These are phyloP conservation scores for Rhabdomys pumilio DNA, from an alignment of 2,797 vertebrate genomes.

Conservation along the genomic window DNA sequence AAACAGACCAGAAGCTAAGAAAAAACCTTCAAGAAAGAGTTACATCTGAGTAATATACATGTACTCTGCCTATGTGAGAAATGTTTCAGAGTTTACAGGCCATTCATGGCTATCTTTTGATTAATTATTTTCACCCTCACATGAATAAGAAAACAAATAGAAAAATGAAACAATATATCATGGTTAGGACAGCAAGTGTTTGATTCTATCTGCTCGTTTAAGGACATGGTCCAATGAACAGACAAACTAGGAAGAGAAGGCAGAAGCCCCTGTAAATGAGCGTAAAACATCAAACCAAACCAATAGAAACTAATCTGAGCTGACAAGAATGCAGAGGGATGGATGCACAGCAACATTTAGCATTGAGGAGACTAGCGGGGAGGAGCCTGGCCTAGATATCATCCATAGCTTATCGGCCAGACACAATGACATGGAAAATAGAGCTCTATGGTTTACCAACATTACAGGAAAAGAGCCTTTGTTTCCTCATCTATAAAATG, in stretches of 20 bases:
- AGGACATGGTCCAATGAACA: not conserved
- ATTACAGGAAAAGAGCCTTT: not conserved
- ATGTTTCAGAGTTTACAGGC: not conserved
- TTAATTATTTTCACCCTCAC: not conserved
- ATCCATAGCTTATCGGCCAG: not conserved
- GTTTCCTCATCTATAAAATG: slow-evolving; percentile 4
- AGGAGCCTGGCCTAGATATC: not conserved
- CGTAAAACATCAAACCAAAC: not conserved
- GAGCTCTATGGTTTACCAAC: not conserved
- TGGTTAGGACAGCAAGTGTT: not conserved
- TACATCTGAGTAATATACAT: not conserved
- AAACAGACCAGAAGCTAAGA: slow-evolving; percentile 33
- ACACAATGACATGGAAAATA: not conserved
- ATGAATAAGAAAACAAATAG: not conserved
- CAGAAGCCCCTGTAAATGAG: not conserved
- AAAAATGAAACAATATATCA: not conserved
- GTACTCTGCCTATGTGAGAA: not conserved
- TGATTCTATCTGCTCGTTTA: not conserved
- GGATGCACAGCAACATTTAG: no score
- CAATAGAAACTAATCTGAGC: not conserved
- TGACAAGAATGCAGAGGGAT: rapidly evolving
- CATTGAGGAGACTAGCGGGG: not conserved
- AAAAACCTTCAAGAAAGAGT: not conserved
- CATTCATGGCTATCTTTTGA: not conserved
- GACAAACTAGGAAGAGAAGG: not conserved